Evolutionary conservation across 2,797 vertebrate genomes (phyloP).

Genomic region (Enoplosus armatus): DNA sequence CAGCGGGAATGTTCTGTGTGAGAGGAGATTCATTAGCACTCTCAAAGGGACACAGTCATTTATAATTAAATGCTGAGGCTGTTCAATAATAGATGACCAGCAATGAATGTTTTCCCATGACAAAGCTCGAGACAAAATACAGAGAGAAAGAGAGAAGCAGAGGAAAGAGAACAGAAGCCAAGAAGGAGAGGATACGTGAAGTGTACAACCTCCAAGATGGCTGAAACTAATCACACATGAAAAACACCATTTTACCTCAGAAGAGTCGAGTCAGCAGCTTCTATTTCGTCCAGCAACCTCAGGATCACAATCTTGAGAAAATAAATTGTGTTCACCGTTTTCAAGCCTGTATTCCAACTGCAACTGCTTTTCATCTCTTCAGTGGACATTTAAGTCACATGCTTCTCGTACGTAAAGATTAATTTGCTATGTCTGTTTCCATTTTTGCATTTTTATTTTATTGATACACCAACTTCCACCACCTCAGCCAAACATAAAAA

Average conservation of each 20-base stretch:
- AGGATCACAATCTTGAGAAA: not conserved
- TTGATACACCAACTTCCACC: too few relatives aligned
- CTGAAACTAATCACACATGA: conserved; percentile 9
- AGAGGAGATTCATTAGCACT: conserved; percentile 79
- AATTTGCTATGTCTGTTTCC: too few relatives aligned
- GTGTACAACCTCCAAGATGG: not conserved
- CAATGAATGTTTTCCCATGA: conserved; percentile 75
- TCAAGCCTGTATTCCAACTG: too few relatives aligned
- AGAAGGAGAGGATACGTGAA: not conserved
- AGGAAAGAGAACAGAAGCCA: not conserved
- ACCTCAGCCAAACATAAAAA: too few relatives aligned
- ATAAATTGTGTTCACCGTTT: not conserved
- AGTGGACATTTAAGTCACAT: too few relatives aligned
- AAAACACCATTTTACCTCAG: not conserved
- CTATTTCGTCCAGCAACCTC: not conserved
- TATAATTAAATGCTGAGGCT: conserved; percentile 81
- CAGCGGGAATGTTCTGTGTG: conserved; percentile 60
- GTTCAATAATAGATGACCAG: conserved; percentile 82
- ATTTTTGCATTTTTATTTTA: too few relatives aligned
- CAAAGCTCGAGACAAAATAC: conserved; percentile 67
- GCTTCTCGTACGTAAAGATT: too few relatives aligned
- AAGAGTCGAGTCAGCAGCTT: not conserved
- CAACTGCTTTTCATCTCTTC: too few relatives aligned
- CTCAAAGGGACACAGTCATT: conserved; percentile 79
- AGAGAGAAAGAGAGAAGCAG: not conserved